Percentiles rank a stretch among this genome's conserved stretches.
phyloP scores from a whole-genome alignment of 2,888 invertebrate species.

The Metopia argyrocephala region DNA sequence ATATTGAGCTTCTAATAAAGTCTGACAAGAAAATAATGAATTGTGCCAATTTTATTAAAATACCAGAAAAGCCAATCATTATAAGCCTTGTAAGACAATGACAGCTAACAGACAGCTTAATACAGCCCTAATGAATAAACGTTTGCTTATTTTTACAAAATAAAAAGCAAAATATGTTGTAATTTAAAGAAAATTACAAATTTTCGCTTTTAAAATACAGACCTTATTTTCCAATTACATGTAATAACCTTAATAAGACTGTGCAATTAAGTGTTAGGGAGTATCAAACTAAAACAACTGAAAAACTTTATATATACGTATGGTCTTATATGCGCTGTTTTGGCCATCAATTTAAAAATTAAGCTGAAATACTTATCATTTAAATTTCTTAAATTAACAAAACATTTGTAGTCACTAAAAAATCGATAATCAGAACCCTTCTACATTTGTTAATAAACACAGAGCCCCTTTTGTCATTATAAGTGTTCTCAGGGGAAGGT shows the following conservation, averaged over 20 bases:
- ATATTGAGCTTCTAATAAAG: background rate
- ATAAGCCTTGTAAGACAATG: background rate
- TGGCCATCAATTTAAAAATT: background rate
- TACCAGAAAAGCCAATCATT: background rate
- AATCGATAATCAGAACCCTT: background rate
- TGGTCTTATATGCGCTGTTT: background rate
- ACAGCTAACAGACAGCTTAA: constrained; percentile 13
- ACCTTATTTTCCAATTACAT: background rate
- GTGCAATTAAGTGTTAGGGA: background rate
- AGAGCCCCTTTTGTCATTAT: background rate
- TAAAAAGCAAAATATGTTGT: background rate
- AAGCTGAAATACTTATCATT: background rate
- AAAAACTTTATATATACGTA: background rate
- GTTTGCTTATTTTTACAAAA: too few relatives aligned
- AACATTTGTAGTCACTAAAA: background rate
- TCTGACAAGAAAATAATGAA: background rate
- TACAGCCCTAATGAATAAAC: background rate
- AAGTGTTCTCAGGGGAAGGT: background rate
- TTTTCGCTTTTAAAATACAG: background rate
- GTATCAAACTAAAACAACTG: background rate
- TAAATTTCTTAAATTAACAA: constrained; percentile 1
- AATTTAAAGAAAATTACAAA: background rate
- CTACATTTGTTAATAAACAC: background rate
- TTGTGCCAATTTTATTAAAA: background rate
- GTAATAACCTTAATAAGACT: background rate